Evolutionary conservation across 2,888 invertebrate genomes (phyloP).

Genomic region (Slavum lentiscoides): DNA sequence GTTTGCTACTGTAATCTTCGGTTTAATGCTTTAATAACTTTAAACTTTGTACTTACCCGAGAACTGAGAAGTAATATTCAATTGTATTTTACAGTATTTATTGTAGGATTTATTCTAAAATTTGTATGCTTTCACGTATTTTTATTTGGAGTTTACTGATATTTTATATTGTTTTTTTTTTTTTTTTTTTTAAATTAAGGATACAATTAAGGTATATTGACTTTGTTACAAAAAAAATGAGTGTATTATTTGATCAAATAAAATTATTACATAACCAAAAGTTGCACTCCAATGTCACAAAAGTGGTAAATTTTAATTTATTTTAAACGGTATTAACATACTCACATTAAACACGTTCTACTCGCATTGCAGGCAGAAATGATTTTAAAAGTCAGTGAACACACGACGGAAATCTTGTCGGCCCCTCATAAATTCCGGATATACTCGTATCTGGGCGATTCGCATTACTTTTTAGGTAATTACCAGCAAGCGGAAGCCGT

Average conservation of each 20-base stretch:
- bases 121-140: neutral
- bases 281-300: slow-evolving; percentile 72
- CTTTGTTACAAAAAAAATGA: slow-evolving; percentile 62
- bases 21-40: no score
- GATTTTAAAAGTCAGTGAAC: slow-evolving; percentile 68
- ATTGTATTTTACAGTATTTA: no score
- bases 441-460: slow-evolving; percentile 71
- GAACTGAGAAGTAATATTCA: no score
- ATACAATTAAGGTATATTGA: neutral
- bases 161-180: neutral
- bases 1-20: no score
- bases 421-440: slow-evolving; percentile 71
- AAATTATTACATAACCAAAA: slow-evolving; percentile 72
- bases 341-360: neutral
- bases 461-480: slow-evolving; percentile 69
- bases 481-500: slow-evolving; percentile 71
- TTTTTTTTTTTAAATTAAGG: neutral
- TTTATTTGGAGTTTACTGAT: neutral
- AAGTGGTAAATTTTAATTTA: slow-evolving; percentile 65
- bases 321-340: neutral
- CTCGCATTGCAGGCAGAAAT: slow-evolving; percentile 65
- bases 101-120: no score
- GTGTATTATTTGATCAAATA: slow-evolving; percentile 68
- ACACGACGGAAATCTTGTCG: slow-evolving; percentile 67
- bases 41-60: no score